Evolutionary conservation across 2,797 vertebrate genomes (phyloP), one percentile per base, ranked within the genome.

Genomic region (Sylvilagus floridanus): DNA sequence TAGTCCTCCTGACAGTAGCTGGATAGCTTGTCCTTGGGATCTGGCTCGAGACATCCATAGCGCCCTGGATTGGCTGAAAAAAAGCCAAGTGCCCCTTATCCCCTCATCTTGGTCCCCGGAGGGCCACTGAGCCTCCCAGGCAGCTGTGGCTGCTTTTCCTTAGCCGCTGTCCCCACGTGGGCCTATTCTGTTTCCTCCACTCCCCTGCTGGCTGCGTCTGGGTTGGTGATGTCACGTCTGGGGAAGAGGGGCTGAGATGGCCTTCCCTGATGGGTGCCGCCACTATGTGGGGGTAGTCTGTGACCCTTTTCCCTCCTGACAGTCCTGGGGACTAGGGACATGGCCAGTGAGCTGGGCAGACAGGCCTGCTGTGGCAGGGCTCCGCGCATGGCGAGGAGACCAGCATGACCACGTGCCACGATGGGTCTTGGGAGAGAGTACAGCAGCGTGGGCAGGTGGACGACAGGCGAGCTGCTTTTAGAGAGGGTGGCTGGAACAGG

Each of bases 1-100:
- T 93, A 73, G 88, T 84, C 69, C 32, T 94, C n/a, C 91, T 95
- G 88, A 77, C 93, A 69, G 37, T 76, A 92, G 50, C 50, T 93
- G 54, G 78, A 69, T 42, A 9, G 66, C 60, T 47, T 84, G 37
- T 95, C 65, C 62, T 95, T 89, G 81, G 47, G 60, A 35, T 89
- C 6, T 2, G 57, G 50, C 83, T 95, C 85, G 68, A 92, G 30
- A 65, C 63, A 82, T 66, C 47, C 37, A 2, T 75, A 71, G 28
- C 52, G 35, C 63, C 24, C 79, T 71, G 66, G 26, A 57, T 81
- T 75, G 42, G 42, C 42, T 47, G 57, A 81, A 69, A 42, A 78
- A 78, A 78, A 94, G 24, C 84, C 35, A 21, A 5, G 13, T 84
- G 24, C 47, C 35, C 54, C 68, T 60, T 7, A n/a, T 42, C 54